phyloP scores from a whole-genome alignment of 2,113 vertebrate genomes.

The Lota lota region DNA sequence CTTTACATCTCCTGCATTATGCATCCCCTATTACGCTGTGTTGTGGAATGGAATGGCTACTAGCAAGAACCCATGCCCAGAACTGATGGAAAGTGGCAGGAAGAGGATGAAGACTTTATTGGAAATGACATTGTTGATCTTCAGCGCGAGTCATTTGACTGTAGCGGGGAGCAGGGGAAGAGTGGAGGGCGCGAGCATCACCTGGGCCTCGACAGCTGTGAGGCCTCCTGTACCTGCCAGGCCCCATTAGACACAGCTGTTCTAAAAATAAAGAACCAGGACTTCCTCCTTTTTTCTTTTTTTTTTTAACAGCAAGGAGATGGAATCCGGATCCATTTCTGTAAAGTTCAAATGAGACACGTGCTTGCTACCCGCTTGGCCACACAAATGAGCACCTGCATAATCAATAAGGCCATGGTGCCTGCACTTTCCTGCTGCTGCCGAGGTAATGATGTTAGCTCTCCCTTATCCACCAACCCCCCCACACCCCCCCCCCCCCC shows the following conservation, averaged over 20 bases:
- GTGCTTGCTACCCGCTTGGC: conserved; percentile 58
- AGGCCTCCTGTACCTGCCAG: conserved; percentile 77
- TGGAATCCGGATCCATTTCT: conserved; percentile 60
- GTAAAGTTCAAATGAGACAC: conserved; percentile 72
- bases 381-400: conserved; percentile 68
- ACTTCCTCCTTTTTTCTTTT: conserved; percentile 29
- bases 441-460: conserved; percentile 40
- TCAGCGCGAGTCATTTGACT: conserved; percentile 71
- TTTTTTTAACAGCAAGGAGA: conserved; percentile 40
- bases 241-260: conserved; percentile 72
- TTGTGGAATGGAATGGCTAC: conserved; percentile 70
- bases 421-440: conserved; percentile 28
- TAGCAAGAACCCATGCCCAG: conserved; percentile 58
- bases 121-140: conserved; percentile 74
- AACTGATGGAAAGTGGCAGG: conserved; percentile 69
- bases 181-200: conserved; percentile 53
- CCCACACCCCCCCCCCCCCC: too few relatives aligned
- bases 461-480: neutral
- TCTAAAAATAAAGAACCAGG: conserved; percentile 71
- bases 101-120: conserved; percentile 68
- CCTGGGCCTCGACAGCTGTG: conserved; percentile 75
- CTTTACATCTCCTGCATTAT: conserved; percentile 68
- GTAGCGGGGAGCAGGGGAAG: conserved; percentile 38
- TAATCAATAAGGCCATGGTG: conserved; percentile 58
- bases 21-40: conserved; percentile 58